Conservation (phyloP, 2,888 invertebrate genomes). For the Hemicrepidius hirtus region DNA sequence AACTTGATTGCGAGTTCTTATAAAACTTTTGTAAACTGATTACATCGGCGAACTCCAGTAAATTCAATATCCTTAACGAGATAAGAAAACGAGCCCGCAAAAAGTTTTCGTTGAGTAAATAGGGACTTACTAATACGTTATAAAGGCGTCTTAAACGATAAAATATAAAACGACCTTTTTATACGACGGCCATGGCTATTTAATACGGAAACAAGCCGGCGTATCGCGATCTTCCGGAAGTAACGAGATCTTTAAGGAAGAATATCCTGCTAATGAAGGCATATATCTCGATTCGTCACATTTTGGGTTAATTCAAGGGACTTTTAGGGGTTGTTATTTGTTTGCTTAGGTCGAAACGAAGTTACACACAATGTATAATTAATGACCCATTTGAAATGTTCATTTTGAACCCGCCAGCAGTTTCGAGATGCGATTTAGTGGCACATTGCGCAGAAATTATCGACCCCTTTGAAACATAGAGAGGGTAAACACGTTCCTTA, state of each 20-base stretch:
- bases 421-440: conserved; percentile 19
- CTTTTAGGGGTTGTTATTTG: not conserved
- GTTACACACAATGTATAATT: conserved; percentile 5
- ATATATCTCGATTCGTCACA: conserved; percentile 21
- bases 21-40: conserved; percentile 25
- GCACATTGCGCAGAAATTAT: conserved; percentile 33
- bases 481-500: conserved; percentile 28
- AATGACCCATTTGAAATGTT: conserved; percentile 22
- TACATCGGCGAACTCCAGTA: conserved; percentile 9
- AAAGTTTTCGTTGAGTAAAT: conserved; percentile 7
- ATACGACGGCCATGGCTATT: not conserved
- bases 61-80: conserved; percentile 24
- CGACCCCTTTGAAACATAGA: conserved; percentile 30
- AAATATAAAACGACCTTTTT: conserved; percentile 2
- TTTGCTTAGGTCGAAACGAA: not conserved
- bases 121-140: conserved; percentile 8
- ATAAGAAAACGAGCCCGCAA: conserved; percentile 14
- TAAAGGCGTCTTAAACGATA: conserved; percentile 5
- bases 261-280: conserved; percentile 25
- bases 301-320: not conserved
- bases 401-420: conserved; percentile 21
- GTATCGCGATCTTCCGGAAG: conserved; percentile 10
- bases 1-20: conserved; percentile 5
- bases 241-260: conserved; percentile 9
- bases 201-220: conserved; percentile 4